A percentile compares a stretch with the other conserved stretches of the same genome.
phyloP scores from a whole-genome alignment of 2,888 invertebrate species.

The Eupithecia pulchellata region DNA sequence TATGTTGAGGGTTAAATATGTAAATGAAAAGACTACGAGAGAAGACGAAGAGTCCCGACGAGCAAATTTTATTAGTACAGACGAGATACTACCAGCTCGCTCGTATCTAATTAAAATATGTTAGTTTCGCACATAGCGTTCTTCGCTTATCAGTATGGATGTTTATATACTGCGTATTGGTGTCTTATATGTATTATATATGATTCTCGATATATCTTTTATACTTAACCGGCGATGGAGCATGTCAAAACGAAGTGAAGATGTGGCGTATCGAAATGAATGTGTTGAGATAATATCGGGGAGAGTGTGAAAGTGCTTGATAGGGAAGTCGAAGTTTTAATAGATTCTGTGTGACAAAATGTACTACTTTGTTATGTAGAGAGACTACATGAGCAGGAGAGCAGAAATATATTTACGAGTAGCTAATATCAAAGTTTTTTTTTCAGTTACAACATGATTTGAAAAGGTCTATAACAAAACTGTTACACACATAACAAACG shows the following conservation, averaged over 20 bases:
- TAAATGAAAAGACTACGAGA: background rate
- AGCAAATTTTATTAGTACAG: constrained; percentile 57
- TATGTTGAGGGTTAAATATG: background rate
- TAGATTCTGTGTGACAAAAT: background rate
- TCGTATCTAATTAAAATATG: constrained; percentile 68
- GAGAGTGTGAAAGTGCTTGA: background rate
- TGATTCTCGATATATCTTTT: background rate
- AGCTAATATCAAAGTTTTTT: background rate
- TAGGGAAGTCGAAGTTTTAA: background rate
- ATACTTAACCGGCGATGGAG: background rate
- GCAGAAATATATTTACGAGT: background rate
- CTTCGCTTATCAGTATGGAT: constrained; percentile 59
- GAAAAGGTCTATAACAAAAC: background rate
- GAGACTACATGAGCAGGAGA: background rate
- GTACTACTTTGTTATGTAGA: background rate
- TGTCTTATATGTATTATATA: constrained; percentile 51
- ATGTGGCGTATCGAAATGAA: background rate
- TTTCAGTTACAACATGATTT: background rate
- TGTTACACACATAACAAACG: background rate
- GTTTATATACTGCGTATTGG: constrained; percentile 48
- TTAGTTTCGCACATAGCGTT: constrained; percentile 55
- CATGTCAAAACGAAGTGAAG: background rate
- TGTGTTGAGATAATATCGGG: background rate
- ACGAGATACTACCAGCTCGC: constrained; percentile 56
- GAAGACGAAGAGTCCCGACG: background rate